These are phyloP conservation scores for Chrysolina oricalcia DNA, from an alignment of 2,888 invertebrate species.

Conservation along the genomic window DNA sequence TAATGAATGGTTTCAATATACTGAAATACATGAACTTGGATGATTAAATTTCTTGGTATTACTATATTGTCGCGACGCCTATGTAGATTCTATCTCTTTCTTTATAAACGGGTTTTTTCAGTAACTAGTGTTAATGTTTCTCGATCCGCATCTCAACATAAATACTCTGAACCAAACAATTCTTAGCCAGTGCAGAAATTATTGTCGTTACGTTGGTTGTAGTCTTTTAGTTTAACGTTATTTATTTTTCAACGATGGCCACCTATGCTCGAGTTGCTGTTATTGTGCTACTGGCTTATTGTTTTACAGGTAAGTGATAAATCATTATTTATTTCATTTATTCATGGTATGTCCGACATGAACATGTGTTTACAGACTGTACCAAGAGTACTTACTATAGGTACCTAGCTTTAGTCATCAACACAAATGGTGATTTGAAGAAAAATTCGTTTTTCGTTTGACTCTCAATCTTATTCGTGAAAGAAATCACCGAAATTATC, in stretches of 20 bases:
- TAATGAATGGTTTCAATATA: too few relatives aligned
- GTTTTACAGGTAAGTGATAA: constrained; percentile 33
- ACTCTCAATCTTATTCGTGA: too few relatives aligned
- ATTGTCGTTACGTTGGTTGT: constrained; percentile 36
- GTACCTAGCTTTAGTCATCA: too few relatives aligned
- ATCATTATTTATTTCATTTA: not conserved
- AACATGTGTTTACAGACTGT: too few relatives aligned
- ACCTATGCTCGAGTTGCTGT: constrained; percentile 29
- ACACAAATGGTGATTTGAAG: too few relatives aligned
- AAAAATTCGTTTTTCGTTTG: too few relatives aligned
- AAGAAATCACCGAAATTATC: too few relatives aligned
- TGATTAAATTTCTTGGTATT: too few relatives aligned
- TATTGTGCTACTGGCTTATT: constrained; percentile 33
- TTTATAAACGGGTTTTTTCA: constrained; percentile 41
- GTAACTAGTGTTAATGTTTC: constrained; percentile 34
- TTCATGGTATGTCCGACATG: not conserved
- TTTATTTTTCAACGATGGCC: constrained; percentile 32
- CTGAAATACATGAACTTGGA: too few relatives aligned
- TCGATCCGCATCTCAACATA: constrained; percentile 45
- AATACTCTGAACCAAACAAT: constrained; percentile 37
- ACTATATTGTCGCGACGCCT: constrained; percentile 4
- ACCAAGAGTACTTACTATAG: too few relatives aligned
- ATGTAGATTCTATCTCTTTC: constrained; percentile 25
- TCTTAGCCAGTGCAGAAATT: constrained; percentile 37
- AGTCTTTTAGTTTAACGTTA: constrained; percentile 33